These are phyloP conservation scores for Drosophila sulfurigaster DNA, from an alignment of 1,140 invertebrate species.

Conservation along the genomic window DNA sequence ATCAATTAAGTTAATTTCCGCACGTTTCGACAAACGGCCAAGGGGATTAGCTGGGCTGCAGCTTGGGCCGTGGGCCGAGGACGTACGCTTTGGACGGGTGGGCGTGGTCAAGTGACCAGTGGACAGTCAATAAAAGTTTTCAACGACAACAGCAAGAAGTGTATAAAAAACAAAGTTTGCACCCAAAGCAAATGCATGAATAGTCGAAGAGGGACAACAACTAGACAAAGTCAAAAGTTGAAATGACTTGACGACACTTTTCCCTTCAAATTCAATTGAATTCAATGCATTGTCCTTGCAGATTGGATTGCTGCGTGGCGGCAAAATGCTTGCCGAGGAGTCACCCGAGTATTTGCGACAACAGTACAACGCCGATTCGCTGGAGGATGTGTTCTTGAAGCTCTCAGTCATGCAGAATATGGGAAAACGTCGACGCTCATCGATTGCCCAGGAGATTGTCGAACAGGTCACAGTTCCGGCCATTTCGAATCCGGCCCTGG, in stretches of 20 bases:
- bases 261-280: not conserved
- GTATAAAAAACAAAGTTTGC: constrained; percentile 62
- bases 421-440: constrained; percentile 91
- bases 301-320: constrained; percentile 97
- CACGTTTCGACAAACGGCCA: constrained; percentile 64
- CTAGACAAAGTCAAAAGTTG: constrained; percentile 66
- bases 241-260: constrained; percentile 71
- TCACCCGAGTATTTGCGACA: constrained; percentile 92
- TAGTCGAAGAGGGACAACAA: not conserved
- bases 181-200: constrained; percentile 29
- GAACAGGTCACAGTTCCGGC: constrained; percentile 87
- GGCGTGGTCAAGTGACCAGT: not conserved
- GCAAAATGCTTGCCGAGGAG: constrained; percentile 95
- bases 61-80: too few relatives aligned
- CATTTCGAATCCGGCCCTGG: constrained; percentile 87
- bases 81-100: not conserved
- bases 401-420: constrained; percentile 93
- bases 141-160: constrained; percentile 68
- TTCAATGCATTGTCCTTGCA: constrained; percentile 69
- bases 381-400: constrained; percentile 97
- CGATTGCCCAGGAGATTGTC: constrained; percentile 91
- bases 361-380: constrained; percentile 90
- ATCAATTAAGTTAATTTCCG: constrained; percentile 85
- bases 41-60: constrained; percentile 11
- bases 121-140: constrained; percentile 77